Base-by-base conservation (phyloP, 2,113 vertebrate genomes). In the Phodopus roborovskii region DNA sequence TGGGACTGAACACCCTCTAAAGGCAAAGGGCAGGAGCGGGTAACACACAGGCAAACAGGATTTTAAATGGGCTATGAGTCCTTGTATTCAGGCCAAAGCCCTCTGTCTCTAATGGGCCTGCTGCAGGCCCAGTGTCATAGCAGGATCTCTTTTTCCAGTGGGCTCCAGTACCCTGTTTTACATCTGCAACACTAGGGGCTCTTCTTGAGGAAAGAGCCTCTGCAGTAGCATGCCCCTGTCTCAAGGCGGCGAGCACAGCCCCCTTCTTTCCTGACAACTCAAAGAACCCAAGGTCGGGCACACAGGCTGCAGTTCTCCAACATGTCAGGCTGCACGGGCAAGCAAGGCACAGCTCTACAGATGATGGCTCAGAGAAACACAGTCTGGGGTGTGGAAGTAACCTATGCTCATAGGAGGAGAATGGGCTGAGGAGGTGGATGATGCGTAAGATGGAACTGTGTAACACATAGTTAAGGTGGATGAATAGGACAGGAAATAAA, bases 191-290 rank as follows among this genome's bases (percentile, higher is more conserved):
- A 19, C 58, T 4, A 22, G 17, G 58, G 58, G 58, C 22, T 60
- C 58, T 60, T 60, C 19, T 60, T 64, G 9, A 64, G 10, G 62
- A 64, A 28, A 64, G 62, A 28, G 62, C 62, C 62, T 48, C 75
- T 85, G 85, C 36, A 66, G 36, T 90, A 88, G 74, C 48, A 84
- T 17, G 5, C 11, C 8, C 16, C 45, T 91, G n/a, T 93, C 94
- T 62, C 92, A 83, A 96, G 94, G 50, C 92, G 95, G 91, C 28
- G 10, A 45, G 26, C 64, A 91, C 60, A 20, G 16, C 15, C 62
- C 73, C 16, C 17, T 56, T 71, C 95, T 79, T 78, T 50, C 20
- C 30, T 10, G 2, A 7, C 15, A 20, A 12, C 24, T 81, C 26
- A 0, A 50, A 88, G 84, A 64, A 60, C 13, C 62, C 50, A 84